Evolutionary conservation across 2,888 invertebrate genomes (phyloP).

Genomic region (Mesorhabditis spiculigera): DNA sequence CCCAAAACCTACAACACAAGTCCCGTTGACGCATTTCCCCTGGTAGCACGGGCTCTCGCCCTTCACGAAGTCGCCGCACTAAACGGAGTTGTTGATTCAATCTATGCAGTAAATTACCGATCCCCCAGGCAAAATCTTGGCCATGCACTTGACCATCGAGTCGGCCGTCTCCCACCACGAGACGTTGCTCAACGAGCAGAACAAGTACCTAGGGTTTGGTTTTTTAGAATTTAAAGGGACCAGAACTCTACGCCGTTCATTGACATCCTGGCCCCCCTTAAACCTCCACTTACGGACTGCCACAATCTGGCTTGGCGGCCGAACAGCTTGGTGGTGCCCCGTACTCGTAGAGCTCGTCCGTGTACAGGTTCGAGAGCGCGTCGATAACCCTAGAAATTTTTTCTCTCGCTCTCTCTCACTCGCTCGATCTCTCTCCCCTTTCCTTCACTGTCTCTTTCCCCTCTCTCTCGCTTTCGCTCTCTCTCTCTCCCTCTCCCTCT

Average conservation of each 20-base stretch:
- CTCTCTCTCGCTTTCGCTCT: too few relatives aligned
- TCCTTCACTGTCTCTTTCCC: too few relatives aligned
- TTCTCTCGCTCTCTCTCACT: too few relatives aligned
- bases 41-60: slow-evolving; percentile 2
- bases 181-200: neutral
- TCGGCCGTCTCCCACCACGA: neutral
- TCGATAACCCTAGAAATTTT: neutral
- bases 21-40: neutral
- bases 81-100: neutral
- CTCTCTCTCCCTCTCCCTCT: too few relatives aligned
- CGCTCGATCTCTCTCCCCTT: too few relatives aligned
- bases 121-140: neutral
- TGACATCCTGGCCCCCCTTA: too few relatives aligned
- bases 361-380: neutral
- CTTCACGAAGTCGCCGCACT: neutral
- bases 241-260: too few relatives aligned
- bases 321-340: neutral
- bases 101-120: neutral
- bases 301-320: neutral
- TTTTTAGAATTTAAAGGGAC: neutral
- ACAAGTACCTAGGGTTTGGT: neutral
- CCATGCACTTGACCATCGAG: neutral
- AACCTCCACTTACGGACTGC: slow-evolving; percentile 3
- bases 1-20: neutral
- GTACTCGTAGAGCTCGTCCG: neutral